Base-by-base conservation (phyloP, 1,140 invertebrate species). In the Nephotettix cincticeps region DNA sequence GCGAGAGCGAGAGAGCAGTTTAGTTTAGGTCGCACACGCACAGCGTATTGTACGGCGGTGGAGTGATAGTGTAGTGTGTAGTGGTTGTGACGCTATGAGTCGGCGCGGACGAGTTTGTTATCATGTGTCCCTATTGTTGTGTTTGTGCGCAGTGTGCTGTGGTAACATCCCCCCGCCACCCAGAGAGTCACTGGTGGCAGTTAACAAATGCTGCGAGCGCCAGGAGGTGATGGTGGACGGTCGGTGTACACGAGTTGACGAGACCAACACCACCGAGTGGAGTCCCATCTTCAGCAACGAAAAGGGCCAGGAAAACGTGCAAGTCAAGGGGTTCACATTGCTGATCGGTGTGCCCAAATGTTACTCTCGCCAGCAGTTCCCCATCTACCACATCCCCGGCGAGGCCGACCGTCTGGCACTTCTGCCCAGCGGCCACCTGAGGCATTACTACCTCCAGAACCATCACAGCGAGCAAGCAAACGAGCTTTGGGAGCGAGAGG, bases 131-230 rank as follows among this genome's bases (percentile, higher is more conserved):
- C 17, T 68, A 23, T 68, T 68, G 27, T 25, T 68, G 45, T 29
- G 45, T n/a, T 32, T 56, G 68, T 56, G 47, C 30, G 45, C 30
- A 19, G 68, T 70, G 30, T 21, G 25, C 6, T 30, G 54, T n/a
- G 54, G 29, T 17, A 72, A 72, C 36, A 72, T 72, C 17, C 72
- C 72, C 9, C 56, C 54, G 23, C 72, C 70, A 9, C 21, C 69
- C 23, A n/a, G 27, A 0, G 56, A 64, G 43, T 11, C 68, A 2
- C 14, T 70, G 21, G 58, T 73, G 17, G 43, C 43, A 73, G 84
- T 91, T 56, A 88, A 90, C 72, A 94, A 94, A 84, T 94, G 92
- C 79, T 93, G 92, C 80, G 89, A 90, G 76, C 78, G 80, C 21
- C 83, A 87, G 72, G 89, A 93, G 79, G 78, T 93, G 29, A 85